A percentile compares a stretch with the other conserved stretches of the same genome.
Conservation (phyloP, 2,888 invertebrate species). For the Biston stratarius region DNA sequence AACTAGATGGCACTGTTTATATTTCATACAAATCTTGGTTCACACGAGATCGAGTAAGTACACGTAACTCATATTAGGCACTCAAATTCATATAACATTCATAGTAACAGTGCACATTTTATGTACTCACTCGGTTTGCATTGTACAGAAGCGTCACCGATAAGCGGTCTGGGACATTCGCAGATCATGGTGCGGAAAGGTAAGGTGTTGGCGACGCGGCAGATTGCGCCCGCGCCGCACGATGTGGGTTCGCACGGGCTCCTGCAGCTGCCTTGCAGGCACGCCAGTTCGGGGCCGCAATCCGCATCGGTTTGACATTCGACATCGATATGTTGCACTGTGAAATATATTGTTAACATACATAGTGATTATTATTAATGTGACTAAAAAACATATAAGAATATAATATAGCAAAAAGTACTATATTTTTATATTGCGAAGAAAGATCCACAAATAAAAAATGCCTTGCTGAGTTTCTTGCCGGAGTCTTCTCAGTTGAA, state of each 20-base stretch:
- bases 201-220: slow-evolving; percentile 94
- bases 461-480: too few species aligned
- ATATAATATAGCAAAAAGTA: too few species aligned
- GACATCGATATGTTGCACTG: slow-evolving; percentile 79
- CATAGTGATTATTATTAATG: too few species aligned
- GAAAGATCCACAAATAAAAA: too few species aligned
- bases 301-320: slow-evolving; percentile 93
- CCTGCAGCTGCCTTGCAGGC: slow-evolving; percentile 92
- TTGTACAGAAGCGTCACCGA: slow-evolving; percentile 94
- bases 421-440: too few species aligned
- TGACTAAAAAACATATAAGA: too few species aligned
- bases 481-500: too few species aligned
- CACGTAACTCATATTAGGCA: too few species aligned
- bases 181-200: slow-evolving; percentile 96
- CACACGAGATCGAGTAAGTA: too few species aligned
- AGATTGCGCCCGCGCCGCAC: slow-evolving; percentile 93
- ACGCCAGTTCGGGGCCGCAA: slow-evolving; percentile 94
- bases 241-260: slow-evolving; percentile 93
- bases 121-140: slow-evolving; percentile 91
- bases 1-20: too few species aligned
- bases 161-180: slow-evolving; percentile 92
- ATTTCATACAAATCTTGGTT: too few species aligned
- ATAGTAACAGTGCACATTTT: neutral
- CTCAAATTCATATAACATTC: too few species aligned
- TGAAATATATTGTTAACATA: neutral